Base-by-base conservation (phyloP, 2,888 invertebrate species). In the Mythimna impura region DNA sequence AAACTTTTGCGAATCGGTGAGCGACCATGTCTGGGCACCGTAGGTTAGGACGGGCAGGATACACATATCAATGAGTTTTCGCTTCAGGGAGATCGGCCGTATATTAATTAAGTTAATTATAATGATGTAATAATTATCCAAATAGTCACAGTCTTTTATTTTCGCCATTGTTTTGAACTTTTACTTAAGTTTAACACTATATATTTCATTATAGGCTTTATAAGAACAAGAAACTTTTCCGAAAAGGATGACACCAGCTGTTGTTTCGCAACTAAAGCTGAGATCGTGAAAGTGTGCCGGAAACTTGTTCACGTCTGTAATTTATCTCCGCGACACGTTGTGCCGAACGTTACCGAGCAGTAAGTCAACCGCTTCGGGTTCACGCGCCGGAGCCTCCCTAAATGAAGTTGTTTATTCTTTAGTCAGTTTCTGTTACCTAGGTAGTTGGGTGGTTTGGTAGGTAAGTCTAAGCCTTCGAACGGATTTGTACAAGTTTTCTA, bases 321-420 rank as follows among this genome's bases (percentile, higher is more conserved):
- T 70, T 52, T 82, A 82, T 82, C 55, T 79, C 55, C 17, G 60
- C 66, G 20, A 64, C 66, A 79, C 60, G 34, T 64, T 61, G 66
- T 63, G 1, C 54, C 36, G n/a, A 34, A 63, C 52, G 30, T 60
- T 60, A 57, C 20, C 22, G 6, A 55, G 34, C 62, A 52, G n/a
- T 60, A 47, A 66, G 10, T 36, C 66, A 64, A 55, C 69, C 25
- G 10, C 61, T 34, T 34, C 62, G 12, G 30, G 12, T 40, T 43
- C 52, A 55, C 43, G 8, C 25, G 3, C 8, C 20, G 30, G 10
- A 40, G 52, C 25, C n/a, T 52, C 17, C 8, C 10, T 30, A 50
- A 65, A 62, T 50, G 1, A 43, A 55, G 6, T 66, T 25, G n/a
- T 34, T 80, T 50, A 65, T 34, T 61, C 14, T 67, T 64, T 14